A percentile compares a stretch with the other conserved stretches of the same genome.
These are phyloP conservation scores for Philotrypesis tridentata DNA, from an alignment of 1,140 invertebrate species.

Conservation along the genomic window DNA sequence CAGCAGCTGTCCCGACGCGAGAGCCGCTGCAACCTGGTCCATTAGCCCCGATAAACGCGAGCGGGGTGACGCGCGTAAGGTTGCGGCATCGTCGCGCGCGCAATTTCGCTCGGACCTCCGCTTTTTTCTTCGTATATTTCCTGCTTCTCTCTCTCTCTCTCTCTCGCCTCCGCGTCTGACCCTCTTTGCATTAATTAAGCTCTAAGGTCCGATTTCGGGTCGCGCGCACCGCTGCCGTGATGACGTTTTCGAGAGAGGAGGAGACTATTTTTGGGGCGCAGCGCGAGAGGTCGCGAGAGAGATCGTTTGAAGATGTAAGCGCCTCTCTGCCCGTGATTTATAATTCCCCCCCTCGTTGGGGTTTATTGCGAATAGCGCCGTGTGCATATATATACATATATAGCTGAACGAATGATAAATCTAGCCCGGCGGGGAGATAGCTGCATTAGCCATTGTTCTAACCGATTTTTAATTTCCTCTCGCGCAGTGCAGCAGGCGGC, in stretches of 20 bases:
- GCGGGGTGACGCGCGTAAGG: neutral
- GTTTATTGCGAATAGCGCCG: neutral
- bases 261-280: too few species aligned
- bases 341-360: neutral
- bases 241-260: too few species aligned
- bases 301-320: too few species aligned
- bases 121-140: too few species aligned
- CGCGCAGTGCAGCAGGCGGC: neutral
- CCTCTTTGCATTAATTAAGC: slow-evolving; percentile 18
- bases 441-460: neutral
- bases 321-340: too few species aligned
- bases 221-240: too few species aligned
- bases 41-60: slow-evolving; percentile 68
- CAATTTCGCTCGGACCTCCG: too few species aligned
- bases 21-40: slow-evolving; percentile 69
- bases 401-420: neutral
- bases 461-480: slow-evolving; percentile 24
- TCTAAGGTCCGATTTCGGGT: neutral
- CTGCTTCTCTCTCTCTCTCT: neutral
- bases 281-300: too few species aligned
- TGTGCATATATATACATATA: too few species aligned
- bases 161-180: neutral
- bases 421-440: neutral
- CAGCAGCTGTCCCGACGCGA: slow-evolving; percentile 53
- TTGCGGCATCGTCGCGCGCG: neutral